Base-by-base conservation (phyloP, 2,888 invertebrate species). In the Agriopis marginaria region DNA sequence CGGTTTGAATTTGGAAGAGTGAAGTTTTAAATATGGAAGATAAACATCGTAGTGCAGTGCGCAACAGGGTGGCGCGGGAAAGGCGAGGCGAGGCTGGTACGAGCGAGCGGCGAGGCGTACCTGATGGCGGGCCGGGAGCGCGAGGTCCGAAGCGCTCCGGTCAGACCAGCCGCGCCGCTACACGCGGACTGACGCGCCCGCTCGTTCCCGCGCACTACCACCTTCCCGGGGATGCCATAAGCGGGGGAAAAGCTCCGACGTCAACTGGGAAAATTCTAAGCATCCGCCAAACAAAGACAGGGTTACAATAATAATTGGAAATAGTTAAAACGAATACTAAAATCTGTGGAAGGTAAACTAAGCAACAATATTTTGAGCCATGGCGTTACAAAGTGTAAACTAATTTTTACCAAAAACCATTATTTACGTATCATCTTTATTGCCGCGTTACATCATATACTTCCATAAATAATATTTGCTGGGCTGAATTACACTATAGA, bases 11-110 rank as follows among this genome's bases (percentile, higher is more conserved):
- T 60, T 54, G 60, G 64, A 72, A 72, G 64, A 63, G 68, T 71
- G 66, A 63, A 67, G 61, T 64, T 67, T 63, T 60, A 42, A 54
- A 64, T 56, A 45, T 58, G 62, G 71, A 79, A 82, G 80, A 87
- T 89, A 88, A 90, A 89, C 89, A 89, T 88, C 85, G 88, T 82
- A 81, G 89, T 90, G 90, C 88, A 89, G 84, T 88, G 91, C 92
- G 92, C 92, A 92, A 92, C 92, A 92, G 91, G 90, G 89, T 89
- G 89, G 90, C 79, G 73, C 82, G 84, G 61, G 66, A 66, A 69
- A 81, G 80, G 80, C 78, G 80, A 77, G 74, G 82, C 78, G 79
- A 78, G n/a, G 39, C 23, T 49, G 32, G 61, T 17, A 60, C 61
- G 61, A 76, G 81, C 78, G 79, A 73, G 78, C 79, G 80, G 80